Base-by-base conservation (phyloP, 1,140 invertebrate species). In the Drosophila repletoides region DNA sequence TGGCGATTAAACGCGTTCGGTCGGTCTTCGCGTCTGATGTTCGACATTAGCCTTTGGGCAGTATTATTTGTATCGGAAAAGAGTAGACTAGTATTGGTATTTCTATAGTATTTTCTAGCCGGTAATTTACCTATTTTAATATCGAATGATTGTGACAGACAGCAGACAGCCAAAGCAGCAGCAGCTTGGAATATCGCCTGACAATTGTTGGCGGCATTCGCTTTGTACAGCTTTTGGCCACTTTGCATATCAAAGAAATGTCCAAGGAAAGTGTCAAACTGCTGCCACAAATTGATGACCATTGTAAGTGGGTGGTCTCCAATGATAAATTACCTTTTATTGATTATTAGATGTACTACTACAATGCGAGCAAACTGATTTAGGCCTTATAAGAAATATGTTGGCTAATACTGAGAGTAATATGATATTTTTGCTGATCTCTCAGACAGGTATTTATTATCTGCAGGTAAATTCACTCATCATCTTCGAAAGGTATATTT, bases 241-340 rank as follows among this genome's bases (percentile, higher is more conserved):
- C 48, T 83, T 83, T 67, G 55, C 77, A 83, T 84, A 84, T 83
- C 77, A 83, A 83, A 79, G 48, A 33, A 53, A 73, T 68, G 46
- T 53, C 59, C 12, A 43, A 46, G 29, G 40, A 63, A 70, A 73
- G 72, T 83, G 79, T 84, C 73, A 81, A 66, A 71, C 48, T 67
- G 48, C 48, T 65, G 67, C 19, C 59, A 58, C 43, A 64, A 49
- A 29, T 64, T 56, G 45, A 63, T 69, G 65, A 72, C 41, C 36
- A 69, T 51, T 68, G 52, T 43, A 10, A 22, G 33, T 76, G 72
- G 56, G 56, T 76, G 76, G 67, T 43, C 48, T 5, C n/a, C 5
- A 22, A 14, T 12, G 12, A 2, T 33, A n/a, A 19, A 34, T 46
- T 26, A 22, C n/a, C 22, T 14, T 6, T 2, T 46, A 38, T 46